A percentile compares a stretch with the other conserved stretches of the same genome.
Evolutionary conservation across 2,113 vertebrate species (phyloP).

Genomic region (Natator depressus): DNA sequence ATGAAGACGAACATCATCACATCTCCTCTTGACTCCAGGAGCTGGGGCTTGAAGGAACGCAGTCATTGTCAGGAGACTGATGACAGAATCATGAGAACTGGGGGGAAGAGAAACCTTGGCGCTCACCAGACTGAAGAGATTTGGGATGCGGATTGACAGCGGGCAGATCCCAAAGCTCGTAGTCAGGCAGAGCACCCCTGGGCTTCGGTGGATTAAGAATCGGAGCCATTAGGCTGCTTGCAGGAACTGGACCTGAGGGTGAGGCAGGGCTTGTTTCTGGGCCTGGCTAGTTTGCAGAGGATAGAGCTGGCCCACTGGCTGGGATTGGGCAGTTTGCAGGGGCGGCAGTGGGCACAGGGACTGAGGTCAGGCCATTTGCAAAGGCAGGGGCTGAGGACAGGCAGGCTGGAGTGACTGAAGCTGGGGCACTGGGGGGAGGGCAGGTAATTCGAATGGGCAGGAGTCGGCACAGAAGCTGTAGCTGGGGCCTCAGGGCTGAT

Average conservation of each 20-base stretch:
- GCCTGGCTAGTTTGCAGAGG: no score
- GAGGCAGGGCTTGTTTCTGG: not conserved
- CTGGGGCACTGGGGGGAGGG: no score
- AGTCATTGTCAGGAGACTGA: not conserved
- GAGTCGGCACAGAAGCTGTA: rapidly evolving
- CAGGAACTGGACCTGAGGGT: not conserved
- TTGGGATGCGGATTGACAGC: not conserved
- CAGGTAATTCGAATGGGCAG: not conserved
- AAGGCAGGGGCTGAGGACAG: not conserved
- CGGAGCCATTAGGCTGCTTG: not conserved
- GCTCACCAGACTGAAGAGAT: not conserved
- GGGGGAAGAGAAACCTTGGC: not conserved
- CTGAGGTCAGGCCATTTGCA: not conserved
- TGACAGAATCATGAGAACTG: not conserved
- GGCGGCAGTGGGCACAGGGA: not conserved
- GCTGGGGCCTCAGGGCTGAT: rapidly evolving
- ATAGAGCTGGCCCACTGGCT: not conserved
- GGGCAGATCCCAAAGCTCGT: no score
- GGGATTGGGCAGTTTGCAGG: not conserved
- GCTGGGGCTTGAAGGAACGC: not conserved
- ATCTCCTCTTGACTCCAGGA: not conserved
- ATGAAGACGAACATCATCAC: not conserved
- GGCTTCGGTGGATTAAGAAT: not conserved
- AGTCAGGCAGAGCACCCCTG: not conserved
- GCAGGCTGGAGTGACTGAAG: not conserved